These are phyloP conservation scores for Phalacrocorax carbo DNA, from an alignment of 2,113 vertebrate species.

Conservation along the genomic window DNA sequence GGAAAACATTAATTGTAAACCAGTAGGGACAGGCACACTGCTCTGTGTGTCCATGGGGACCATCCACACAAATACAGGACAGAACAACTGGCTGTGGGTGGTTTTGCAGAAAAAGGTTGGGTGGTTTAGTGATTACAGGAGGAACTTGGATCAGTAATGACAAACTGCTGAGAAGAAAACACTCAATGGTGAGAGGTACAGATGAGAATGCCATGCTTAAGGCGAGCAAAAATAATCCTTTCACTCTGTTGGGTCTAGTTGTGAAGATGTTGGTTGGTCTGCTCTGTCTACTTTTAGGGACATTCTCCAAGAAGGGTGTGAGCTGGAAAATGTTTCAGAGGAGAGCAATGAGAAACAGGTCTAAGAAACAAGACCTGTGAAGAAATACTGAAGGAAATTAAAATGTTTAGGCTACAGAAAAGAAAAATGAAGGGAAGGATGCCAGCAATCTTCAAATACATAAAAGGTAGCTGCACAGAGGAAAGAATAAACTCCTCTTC, in stretches of 20 bases:
- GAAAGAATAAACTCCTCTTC: neutral
- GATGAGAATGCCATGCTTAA: neutral
- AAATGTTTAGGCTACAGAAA: neutral
- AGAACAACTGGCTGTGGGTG: rapidly evolving
- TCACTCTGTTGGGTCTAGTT: neutral
- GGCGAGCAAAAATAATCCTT: neutral
- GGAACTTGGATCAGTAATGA: neutral
- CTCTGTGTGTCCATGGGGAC: neutral
- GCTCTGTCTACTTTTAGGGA: neutral
- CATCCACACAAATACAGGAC: neutral
- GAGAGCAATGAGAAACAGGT: neutral
- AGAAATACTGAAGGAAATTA: neutral
- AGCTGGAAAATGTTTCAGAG: neutral
- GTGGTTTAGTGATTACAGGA: neutral
- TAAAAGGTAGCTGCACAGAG: neutral
- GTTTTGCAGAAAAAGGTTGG: neutral
- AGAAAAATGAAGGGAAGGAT: neutral
- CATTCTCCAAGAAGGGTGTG: neutral
- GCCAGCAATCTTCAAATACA: neutral
- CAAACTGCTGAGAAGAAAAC: neutral
- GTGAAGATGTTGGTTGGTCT: neutral
- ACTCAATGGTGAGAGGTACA: neutral
- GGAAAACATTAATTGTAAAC: neutral
- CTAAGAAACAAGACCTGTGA: neutral
- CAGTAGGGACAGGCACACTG: neutral